These are phyloP conservation scores for Lutraria lutraria DNA, from an alignment of 2,888 invertebrate species.

Conservation along the genomic window DNA sequence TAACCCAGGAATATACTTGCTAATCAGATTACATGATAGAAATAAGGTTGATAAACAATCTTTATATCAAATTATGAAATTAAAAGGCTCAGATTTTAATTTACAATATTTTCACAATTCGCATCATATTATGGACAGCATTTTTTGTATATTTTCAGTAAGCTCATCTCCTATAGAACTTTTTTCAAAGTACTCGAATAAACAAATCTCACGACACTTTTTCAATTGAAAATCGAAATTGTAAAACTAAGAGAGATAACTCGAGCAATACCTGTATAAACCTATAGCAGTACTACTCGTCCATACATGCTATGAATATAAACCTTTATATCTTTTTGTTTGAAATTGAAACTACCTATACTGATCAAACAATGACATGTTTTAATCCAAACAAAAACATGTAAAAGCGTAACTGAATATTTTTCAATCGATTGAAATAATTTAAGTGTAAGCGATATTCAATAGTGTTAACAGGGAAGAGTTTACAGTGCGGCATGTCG, in stretches of 20 bases:
- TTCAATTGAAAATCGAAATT: too few species aligned
- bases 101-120: too few species aligned
- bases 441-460: background rate
- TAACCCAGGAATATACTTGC: too few species aligned
- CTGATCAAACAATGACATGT: background rate
- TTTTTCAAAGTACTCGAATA: too few species aligned
- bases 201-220: too few species aligned
- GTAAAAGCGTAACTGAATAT: background rate
- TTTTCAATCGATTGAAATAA: background rate
- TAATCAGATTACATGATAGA: too few species aligned
- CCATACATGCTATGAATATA: background rate
- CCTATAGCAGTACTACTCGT: background rate
- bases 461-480: background rate
- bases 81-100: too few species aligned
- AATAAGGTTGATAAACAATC: too few species aligned
- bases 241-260: background rate
- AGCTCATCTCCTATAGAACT: too few species aligned
- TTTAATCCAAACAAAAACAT: slow-evolving; percentile 11
- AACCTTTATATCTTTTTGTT: background rate
- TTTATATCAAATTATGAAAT: too few species aligned
- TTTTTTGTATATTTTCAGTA: too few species aligned
- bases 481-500: background rate
- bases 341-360: background rate
- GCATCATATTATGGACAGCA: too few species aligned
- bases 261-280: background rate